phyloP scores from a whole-genome alignment of 2,797 vertebrate species.

The Phrynocephalus forsythii region DNA sequence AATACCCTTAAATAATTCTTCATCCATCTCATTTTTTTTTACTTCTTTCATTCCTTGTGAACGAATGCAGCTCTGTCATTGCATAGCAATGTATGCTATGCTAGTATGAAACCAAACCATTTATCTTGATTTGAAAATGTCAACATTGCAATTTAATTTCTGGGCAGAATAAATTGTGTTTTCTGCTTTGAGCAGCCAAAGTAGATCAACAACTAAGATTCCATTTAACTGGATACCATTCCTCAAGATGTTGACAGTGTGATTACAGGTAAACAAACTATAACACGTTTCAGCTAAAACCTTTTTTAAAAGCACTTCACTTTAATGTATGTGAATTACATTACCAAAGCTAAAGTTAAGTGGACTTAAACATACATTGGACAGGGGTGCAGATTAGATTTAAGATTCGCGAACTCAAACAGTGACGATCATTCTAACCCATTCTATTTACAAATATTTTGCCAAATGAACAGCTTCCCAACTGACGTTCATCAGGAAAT shows the following conservation, averaged over 20 bases:
- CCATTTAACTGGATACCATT: slow-evolving; percentile 22
- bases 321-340: neutral
- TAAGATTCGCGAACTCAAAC: neutral
- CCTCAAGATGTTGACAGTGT: slow-evolving; percentile 15
- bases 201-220: slow-evolving; percentile 43
- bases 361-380: neutral
- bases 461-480: neutral
- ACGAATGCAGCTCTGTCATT: slow-evolving; percentile 4
- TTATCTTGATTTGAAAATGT: slow-evolving; percentile 48
- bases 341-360: neutral
- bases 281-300: neutral
- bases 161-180: slow-evolving; percentile 17
- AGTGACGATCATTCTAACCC: neutral
- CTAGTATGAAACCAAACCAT: slow-evolving; percentile 41
- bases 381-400: neutral
- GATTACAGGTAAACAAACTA: slow-evolving; percentile 5
- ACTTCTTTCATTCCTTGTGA: slow-evolving; percentile 32
- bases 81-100: neutral
- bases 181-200: slow-evolving; percentile 13
- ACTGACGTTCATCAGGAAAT: neutral
- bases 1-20: slow-evolving; percentile 28
- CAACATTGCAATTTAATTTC: slow-evolving; percentile 33
- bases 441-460: neutral
- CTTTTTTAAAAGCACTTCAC: neutral
- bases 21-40: slow-evolving; percentile 57